Base-by-base conservation (phyloP, 2,113 vertebrate species). In the Phrynosoma platyrhinos region DNA sequence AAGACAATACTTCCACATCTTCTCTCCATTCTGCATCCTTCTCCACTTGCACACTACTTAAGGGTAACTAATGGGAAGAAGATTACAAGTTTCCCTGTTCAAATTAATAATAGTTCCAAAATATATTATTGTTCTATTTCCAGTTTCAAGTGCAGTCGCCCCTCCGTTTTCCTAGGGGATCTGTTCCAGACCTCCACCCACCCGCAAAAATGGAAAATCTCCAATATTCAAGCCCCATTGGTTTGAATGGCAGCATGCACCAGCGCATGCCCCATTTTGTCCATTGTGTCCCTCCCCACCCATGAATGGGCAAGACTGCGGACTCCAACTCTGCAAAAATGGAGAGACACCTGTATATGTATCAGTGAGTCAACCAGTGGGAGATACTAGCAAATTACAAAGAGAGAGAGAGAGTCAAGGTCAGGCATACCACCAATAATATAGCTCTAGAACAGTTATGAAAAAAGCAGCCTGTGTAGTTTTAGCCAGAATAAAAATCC, bases 401-500 rank as follows among this genome's bases (percentile, higher is more conserved):
- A 36, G 36, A 36, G 36, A 36, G 36, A 36, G 36, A 36, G 36
- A 36, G 36, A 36, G 36, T 36, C 36, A 2, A 36, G 36, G 36
- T 36, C 36, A 36, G 36, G 82, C 10, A 40, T 9, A 13, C 16
- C 21, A 20, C 64, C 64, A 62, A 68, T 64, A 75, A 64, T 3
- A 2, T 79, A n/a, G 2, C 62, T 90, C 85, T 58, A 89, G 90
- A 90, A 85, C 68, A 20, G 52, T 40, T 23, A 1, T 58, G 36
- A 7, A 58, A 79, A 8, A 40, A 64, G 72, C 80, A 88, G 27
- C 66, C 27, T 1, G 14, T 47, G 66, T 89, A 86, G 91, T 72
- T 9, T 32, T 82, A 90, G 69, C 62, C 78, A 58, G 91, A 91
- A 89, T 40, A 91, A 91, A 87, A 84, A 92, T 91, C 87, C 2